Conservation (phyloP, 2,113 vertebrate genomes). For the Chlorodrepanis virens region DNA sequence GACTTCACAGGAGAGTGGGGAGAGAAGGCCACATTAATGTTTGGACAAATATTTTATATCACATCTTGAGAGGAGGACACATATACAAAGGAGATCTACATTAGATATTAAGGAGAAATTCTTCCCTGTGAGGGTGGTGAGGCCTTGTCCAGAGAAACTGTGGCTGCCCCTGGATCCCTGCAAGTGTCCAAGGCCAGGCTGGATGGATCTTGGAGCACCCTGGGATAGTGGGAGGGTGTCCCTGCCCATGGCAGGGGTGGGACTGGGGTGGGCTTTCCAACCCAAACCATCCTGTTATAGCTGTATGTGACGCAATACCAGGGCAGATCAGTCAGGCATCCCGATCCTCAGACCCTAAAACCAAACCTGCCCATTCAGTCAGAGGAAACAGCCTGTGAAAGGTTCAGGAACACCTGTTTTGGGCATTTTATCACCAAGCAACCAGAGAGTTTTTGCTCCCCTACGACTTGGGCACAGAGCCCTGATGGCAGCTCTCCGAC, state of each 20-base stretch:
- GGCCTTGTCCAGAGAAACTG: not conserved
- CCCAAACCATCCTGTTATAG: not conserved
- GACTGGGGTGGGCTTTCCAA: not conserved
- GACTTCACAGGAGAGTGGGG: accelerated
- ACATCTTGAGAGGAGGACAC: not conserved
- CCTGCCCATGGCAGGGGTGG: not conserved
- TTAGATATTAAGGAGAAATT: not conserved
- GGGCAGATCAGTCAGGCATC: not conserved
- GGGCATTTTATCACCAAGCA: not conserved
- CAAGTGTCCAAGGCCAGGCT: not conserved
- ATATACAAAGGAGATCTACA: not conserved
- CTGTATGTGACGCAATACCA: accelerated
- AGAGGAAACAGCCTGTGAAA: not conserved
- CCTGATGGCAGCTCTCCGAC: not conserved
- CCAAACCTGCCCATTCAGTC: not conserved
- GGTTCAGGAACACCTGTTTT: not conserved
- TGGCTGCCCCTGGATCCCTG: not conserved
- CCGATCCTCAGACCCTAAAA: not conserved
- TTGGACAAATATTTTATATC: not conserved
- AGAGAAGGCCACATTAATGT: accelerated
- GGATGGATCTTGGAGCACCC: accelerated
- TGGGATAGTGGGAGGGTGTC: accelerated
- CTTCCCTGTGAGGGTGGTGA: accelerated
- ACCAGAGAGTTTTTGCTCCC: not conserved
- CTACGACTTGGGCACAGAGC: not conserved